A percentile compares a stretch with the other conserved stretches of the same genome.
phyloP scores from a whole-genome alignment of 1,140 invertebrate species.

The Matsumurasca onukii region DNA sequence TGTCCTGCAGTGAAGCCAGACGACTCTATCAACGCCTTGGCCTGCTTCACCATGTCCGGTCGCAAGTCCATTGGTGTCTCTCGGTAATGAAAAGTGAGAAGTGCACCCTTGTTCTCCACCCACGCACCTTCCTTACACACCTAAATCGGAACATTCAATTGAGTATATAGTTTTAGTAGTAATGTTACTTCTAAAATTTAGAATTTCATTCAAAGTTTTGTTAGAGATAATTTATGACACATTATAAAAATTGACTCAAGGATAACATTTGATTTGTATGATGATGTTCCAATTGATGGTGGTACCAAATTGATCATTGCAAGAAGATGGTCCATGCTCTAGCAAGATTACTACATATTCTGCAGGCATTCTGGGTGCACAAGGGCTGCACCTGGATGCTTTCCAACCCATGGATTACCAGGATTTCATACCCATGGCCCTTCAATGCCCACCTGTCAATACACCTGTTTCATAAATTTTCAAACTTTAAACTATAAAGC shows the following conservation, averaged over 20 bases:
- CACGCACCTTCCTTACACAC: conserved; percentile 84
- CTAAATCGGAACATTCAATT: too few relatives aligned
- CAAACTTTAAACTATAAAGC: not conserved
- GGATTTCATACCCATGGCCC: conserved; percentile 91
- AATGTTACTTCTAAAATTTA: too few relatives aligned
- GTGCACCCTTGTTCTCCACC: conserved; percentile 88
- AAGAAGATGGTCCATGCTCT: too few relatives aligned
- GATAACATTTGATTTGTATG: too few relatives aligned
- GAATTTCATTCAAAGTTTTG: too few relatives aligned
- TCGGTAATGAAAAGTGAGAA: conserved; percentile 86
- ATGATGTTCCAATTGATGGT: too few relatives aligned
- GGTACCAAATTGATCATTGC: too few relatives aligned
- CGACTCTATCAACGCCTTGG: conserved; percentile 68
- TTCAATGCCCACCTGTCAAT: conserved; percentile 72
- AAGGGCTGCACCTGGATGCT: conserved; percentile 87
- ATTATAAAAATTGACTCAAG: too few relatives aligned
- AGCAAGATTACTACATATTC: too few relatives aligned
- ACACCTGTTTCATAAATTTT: not conserved
- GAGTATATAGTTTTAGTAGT: too few relatives aligned
- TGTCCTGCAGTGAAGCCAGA: conserved; percentile 74
- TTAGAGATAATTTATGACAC: too few relatives aligned
- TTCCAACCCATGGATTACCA: conserved; percentile 86
- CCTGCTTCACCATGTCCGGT: conserved; percentile 63
- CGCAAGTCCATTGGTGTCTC: conserved; percentile 71
- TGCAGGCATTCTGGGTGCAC: conserved; percentile 86